phyloP scores from a whole-genome alignment of 2,888 invertebrate genomes.

The Philonicus albiceps region DNA sequence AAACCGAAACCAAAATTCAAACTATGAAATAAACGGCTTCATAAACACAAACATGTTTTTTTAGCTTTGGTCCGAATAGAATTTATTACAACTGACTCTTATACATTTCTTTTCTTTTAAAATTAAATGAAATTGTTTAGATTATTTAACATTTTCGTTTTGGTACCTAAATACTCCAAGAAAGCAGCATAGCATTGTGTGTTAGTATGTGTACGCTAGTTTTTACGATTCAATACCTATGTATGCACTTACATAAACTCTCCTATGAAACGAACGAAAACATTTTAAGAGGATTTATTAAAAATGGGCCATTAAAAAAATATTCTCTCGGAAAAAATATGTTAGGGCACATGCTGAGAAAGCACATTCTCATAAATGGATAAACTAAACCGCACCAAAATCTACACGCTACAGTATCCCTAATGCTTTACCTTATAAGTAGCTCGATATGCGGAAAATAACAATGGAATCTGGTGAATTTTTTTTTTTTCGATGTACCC shows the following conservation, averaged over 20 bases:
- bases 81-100: conserved; percentile 11
- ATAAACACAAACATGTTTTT: conserved; percentile 3
- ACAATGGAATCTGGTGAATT: conserved; percentile 9
- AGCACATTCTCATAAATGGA: background rate
- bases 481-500: background rate
- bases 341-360: background rate
- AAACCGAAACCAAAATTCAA: background rate
- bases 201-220: background rate
- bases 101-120: conserved; percentile 10
- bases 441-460: background rate
- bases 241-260: background rate
- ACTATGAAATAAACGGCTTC: background rate
- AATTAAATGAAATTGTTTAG: conserved; percentile 1
- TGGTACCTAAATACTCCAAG: background rate
- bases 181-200: background rate
- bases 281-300: background rate
- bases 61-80: conserved; percentile 30
- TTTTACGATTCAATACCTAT: background rate
- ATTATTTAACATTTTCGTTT: background rate
- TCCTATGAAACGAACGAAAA: background rate
- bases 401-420: background rate
- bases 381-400: background rate
- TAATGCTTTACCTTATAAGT: background rate
- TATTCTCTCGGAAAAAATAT: background rate
- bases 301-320: background rate